Evolutionary conservation across 1,140 invertebrate genomes (phyloP).

Genomic region (Apis florea): DNA sequence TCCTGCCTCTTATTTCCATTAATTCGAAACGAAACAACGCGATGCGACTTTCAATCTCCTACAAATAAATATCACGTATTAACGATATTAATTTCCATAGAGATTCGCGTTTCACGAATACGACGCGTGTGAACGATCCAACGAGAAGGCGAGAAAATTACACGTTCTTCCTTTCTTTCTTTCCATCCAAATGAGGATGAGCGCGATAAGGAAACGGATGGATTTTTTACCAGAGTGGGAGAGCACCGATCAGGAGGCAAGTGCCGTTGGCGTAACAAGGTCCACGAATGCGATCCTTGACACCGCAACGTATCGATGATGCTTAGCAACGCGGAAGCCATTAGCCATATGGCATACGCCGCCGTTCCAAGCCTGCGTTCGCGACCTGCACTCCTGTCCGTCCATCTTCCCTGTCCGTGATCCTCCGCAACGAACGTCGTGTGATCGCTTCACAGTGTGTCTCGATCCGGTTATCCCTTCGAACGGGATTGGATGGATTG

Average conservation of each 20-base stretch:
- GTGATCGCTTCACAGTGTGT: neutral
- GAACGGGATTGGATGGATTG: no score
- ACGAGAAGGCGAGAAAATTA: no score
- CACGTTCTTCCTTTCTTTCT: no score
- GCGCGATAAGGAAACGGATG: no score
- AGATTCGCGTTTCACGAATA: no score
- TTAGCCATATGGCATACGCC: constrained; percentile 76
- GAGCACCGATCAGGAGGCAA: neutral
- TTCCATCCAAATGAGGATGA: no score
- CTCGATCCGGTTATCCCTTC: neutral
- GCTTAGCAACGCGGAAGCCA: constrained; percentile 74
- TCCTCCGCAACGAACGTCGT: neutral
- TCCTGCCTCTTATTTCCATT: no score
- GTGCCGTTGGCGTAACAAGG: constrained; percentile 60
- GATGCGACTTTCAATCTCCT: no score
- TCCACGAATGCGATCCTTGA: constrained; percentile 69
- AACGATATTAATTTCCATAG: no score
- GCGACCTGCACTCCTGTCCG: constrained; percentile 9
- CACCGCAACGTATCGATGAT: constrained; percentile 67
- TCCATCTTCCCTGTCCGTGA: neutral
- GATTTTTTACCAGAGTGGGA: neutral
- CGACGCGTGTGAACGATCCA: no score
- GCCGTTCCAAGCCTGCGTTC: constrained; percentile 31
- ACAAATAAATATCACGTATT: no score
- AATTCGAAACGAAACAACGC: no score